Evolutionary conservation across 1,140 invertebrate species (phyloP).

Genomic region (Frieseomelitta varia): DNA sequence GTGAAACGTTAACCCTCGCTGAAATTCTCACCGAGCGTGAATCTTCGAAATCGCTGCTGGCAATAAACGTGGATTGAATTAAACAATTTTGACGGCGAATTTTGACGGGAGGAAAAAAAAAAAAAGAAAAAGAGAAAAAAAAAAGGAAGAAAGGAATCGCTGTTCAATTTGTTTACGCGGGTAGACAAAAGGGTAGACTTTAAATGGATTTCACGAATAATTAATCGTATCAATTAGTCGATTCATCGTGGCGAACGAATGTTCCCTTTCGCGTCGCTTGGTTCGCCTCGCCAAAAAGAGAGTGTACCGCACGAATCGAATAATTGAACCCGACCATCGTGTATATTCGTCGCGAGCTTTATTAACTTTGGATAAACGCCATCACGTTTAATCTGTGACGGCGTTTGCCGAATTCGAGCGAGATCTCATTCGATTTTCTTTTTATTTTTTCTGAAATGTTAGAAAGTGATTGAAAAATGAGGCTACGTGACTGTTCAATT

Average conservation of each 20-base stretch:
- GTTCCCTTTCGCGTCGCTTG: neutral
- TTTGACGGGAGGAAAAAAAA: too few relatives aligned
- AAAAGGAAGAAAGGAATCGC: neutral
- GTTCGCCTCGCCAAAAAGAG: too few relatives aligned
- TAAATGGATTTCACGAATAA: neutral
- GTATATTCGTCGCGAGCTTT: neutral
- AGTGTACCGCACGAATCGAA: neutral
- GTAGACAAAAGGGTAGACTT: neutral
- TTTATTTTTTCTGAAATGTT: neutral
- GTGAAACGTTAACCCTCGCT: neutral
- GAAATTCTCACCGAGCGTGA: neutral
- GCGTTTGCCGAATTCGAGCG: neutral
- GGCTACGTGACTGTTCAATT: too few relatives aligned
- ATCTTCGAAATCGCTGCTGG: neutral
- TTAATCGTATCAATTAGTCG: slow-evolving; percentile 2
- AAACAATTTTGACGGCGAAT: neutral
- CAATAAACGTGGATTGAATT: neutral
- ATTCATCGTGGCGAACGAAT: neutral
- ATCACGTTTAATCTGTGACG: neutral
- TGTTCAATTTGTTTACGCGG: neutral
- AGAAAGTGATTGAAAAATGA: neutral
- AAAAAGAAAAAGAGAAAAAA: too few relatives aligned
- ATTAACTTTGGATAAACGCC: neutral
- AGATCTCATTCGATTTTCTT: neutral
- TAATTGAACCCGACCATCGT: neutral